Percentiles rank a stretch among this genome's conserved stretches.
Evolutionary conservation across 1,140 invertebrate species (phyloP).

Genomic region (Drosophila pruinosa): DNA sequence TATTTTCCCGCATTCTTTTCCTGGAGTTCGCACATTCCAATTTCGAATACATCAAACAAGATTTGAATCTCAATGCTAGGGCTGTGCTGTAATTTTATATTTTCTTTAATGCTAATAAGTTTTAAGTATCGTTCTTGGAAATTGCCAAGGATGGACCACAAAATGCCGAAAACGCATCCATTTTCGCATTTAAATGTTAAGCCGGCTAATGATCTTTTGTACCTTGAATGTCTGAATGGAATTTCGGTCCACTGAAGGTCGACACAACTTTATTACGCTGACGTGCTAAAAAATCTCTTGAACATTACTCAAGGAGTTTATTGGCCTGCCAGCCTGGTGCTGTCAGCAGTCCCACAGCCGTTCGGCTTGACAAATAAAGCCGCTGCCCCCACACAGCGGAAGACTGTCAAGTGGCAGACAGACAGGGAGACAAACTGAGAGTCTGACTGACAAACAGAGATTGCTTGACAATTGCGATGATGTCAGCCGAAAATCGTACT

Average conservation of each 20-base stretch:
- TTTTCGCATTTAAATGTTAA: slow-evolving; percentile 38
- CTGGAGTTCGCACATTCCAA: neutral
- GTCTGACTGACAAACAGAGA: slow-evolving; percentile 19
- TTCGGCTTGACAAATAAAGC: slow-evolving; percentile 58
- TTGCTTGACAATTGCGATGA: slow-evolving; percentile 39
- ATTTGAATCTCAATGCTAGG: neutral
- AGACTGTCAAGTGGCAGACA: slow-evolving; percentile 13
- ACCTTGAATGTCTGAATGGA: slow-evolving; percentile 24
- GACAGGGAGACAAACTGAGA: neutral
- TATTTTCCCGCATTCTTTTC: neutral
- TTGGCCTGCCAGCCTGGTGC: slow-evolving; percentile 50
- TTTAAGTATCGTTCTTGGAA: neutral
- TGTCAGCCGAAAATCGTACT: slow-evolving; percentile 29
- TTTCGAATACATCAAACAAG: neutral
- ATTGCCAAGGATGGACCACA: neutral
- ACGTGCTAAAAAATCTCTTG: slow-evolving; percentile 68
- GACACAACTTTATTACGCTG: slow-evolving; percentile 74
- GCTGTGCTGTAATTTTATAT: neutral
- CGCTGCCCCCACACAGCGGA: neutral
- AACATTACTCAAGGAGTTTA: slow-evolving; percentile 77
- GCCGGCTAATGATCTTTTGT: slow-evolving; percentile 62
- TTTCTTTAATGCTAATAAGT: slow-evolving; percentile 10
- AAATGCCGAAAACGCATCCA: slow-evolving; percentile 21
- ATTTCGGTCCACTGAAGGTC: slow-evolving; percentile 14
- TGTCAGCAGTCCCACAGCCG: slow-evolving; percentile 48